Evolutionary conservation across 37 sponge, comb jelly and placozoan genomes (phyloP), one percentile per base, ranked within the genome.

Genomic region (Diacarnus erythraeanus): DNA sequence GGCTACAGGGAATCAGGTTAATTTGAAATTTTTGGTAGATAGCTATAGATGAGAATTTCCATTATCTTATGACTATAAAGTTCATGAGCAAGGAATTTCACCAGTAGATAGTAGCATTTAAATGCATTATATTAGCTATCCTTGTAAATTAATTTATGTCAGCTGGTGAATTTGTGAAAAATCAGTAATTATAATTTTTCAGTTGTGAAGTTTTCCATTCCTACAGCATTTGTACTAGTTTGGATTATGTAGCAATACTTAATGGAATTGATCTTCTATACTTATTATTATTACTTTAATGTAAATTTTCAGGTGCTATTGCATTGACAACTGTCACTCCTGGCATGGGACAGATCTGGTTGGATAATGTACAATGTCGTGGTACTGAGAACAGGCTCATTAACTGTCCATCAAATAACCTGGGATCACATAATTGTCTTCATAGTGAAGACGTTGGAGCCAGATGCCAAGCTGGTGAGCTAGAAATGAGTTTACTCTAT

Each of bases 391-490:
- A 3, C 1, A 64, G 38, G 4, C 59, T 86, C 22, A 57, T 69
- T 0, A 23, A 60, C 68, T 86, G 86, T 29, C 64, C 72, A 31
- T 29, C 37, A 27, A 79, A 63, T 47, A 63, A 29, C 12, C 54
- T 51, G 30, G 86, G 80, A 12, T 2, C 3, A 20, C 80, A 86
- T 38, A 71, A 86, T 57, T 86, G 86, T 42, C 10, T 18, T 2
- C 86, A 86, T 57, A 60, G n/a, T 61, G 80, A 86, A 39, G 86
- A 81, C 72, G 61, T 66, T 37, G 81, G 81, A 40, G 81, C 72
- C 30, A 25, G 47, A 3, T 81, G 81, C 59, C 31, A 20, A 35
- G 42, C 51, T 47, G 51, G 51, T 47, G 12, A 47, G 12, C 12
- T n/a, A n/a, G n/a, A n/a, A n/a, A n/a, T n/a, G n/a, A n/a, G n/a